Evolutionary conservation across 2,888 invertebrate species (phyloP).

Genomic region (Diarsia rubi): DNA sequence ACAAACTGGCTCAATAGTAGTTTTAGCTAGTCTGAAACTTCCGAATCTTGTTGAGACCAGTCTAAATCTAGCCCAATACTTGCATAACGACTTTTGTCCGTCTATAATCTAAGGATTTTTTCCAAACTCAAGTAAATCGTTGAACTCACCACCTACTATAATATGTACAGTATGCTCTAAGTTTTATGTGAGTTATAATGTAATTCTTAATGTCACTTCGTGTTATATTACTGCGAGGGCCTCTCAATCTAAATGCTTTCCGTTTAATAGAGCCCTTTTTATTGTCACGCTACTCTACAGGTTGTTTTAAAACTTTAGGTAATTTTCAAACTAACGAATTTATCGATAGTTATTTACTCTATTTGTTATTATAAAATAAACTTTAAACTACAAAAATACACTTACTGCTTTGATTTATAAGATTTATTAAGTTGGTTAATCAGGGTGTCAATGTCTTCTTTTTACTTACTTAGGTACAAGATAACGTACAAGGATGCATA

Average conservation of each 20-base stretch:
- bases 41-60: background rate
- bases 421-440: background rate
- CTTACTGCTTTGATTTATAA: background rate
- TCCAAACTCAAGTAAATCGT: background rate
- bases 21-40: background rate
- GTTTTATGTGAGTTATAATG: conserved; percentile 54
- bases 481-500: background rate
- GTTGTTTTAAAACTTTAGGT: conserved; percentile 25
- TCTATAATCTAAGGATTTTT: conserved; percentile 7
- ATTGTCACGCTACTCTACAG: conserved; percentile 69
- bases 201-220: conserved; percentile 57
- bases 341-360: background rate
- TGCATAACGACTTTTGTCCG: no score
- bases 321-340: background rate
- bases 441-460: no score
- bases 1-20: background rate
- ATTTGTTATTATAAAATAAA: background rate
- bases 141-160: background rate
- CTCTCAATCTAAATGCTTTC: conserved; percentile 68
- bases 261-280: conserved; percentile 72
- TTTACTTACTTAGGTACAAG: background rate
- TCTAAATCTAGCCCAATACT: background rate
- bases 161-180: conserved; percentile 36
- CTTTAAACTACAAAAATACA: background rate
- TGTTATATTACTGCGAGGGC: conserved; percentile 61